A percentile compares a stretch with the other conserved stretches of the same genome.
Conservation (phyloP, 2,888 invertebrate species). For the Caenorhabditis uteleia region DNA sequence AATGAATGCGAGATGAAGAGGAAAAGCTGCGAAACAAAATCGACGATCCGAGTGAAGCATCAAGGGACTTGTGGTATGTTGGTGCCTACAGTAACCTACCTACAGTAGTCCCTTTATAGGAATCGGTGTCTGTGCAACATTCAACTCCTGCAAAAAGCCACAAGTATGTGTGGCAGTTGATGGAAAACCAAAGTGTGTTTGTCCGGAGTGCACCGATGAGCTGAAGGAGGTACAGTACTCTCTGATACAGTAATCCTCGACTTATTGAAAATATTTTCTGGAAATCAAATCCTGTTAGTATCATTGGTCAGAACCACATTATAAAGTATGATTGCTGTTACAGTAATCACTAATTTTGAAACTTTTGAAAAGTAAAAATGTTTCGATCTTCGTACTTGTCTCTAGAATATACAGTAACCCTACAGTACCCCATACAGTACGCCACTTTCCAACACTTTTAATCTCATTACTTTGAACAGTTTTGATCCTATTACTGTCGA, state of each 20-base stretch:
- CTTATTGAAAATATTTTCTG: not conserved
- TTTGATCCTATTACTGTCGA: too few species aligned
- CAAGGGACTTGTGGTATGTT: slow-evolving; percentile 73
- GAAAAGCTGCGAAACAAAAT: slow-evolving; percentile 71
- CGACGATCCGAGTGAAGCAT: slow-evolving; percentile 71
- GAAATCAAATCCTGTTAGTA: too few species aligned
- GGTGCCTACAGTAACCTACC: not conserved
- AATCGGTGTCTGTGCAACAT: slow-evolving; percentile 51
- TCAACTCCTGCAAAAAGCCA: slow-evolving; percentile 45
- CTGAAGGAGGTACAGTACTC: slow-evolving; percentile 42
- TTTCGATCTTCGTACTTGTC: too few species aligned
- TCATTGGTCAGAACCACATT: too few species aligned
- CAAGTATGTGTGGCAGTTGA: slow-evolving; percentile 49
- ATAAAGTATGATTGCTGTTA: not conserved
- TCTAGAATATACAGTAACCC: too few species aligned
- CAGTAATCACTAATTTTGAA: too few species aligned
- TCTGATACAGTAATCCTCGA: not conserved
- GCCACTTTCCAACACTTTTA: slow-evolving; percentile 3
- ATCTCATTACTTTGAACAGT: too few species aligned
- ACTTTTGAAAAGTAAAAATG: too few species aligned
- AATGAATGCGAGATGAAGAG: slow-evolving; percentile 83
- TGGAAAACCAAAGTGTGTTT: slow-evolving; percentile 76
- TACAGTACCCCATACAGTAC: too few species aligned
- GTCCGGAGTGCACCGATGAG: slow-evolving; percentile 82
- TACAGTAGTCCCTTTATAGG: slow-evolving; percentile 27